These are phyloP conservation scores for Porites rus DNA, from an alignment of 92 coral and sea anemone genomes.

Conservation along the genomic window DNA sequence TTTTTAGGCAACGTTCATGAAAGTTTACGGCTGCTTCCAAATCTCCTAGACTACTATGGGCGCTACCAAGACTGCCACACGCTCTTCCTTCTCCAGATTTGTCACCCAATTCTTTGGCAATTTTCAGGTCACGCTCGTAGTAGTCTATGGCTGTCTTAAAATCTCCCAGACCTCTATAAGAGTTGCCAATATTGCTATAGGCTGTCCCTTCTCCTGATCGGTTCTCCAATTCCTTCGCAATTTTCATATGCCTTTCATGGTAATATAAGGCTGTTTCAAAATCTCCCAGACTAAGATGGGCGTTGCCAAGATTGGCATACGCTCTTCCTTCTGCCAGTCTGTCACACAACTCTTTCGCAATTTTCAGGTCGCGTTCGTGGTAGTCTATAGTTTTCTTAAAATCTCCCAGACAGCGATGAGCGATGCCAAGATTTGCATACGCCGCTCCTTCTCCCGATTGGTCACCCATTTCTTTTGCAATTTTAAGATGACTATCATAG, in stretches of 20 bases:
- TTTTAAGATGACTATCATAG: too few relatives aligned
- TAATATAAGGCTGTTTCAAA: neutral
- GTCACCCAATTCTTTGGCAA: neutral
- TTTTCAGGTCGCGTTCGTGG: too few relatives aligned
- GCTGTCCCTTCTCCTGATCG: neutral
- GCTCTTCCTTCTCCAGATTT: neutral
- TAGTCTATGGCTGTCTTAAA: neutral
- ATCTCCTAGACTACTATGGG: neutral
- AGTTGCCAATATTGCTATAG: neutral
- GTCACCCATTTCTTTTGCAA: too few relatives aligned
- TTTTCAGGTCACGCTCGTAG: neutral
- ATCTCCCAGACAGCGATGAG: too few relatives aligned
- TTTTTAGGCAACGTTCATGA: neutral
- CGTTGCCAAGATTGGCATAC: neutral
- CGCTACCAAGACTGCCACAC: neutral
- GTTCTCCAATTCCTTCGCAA: neutral
- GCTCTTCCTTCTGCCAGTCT: neutral
- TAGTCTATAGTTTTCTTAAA: too few relatives aligned
- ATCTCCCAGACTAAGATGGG: neutral
- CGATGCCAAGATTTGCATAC: too few relatives aligned
- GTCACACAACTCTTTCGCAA: too few relatives aligned
- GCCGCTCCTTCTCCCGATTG: too few relatives aligned
- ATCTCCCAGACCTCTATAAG: neutral
- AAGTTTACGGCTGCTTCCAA: neutral
- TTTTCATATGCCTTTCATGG: neutral